phyloP scores from a whole-genome alignment of 2,797 vertebrate species.

The Bovichtus variegatus region DNA sequence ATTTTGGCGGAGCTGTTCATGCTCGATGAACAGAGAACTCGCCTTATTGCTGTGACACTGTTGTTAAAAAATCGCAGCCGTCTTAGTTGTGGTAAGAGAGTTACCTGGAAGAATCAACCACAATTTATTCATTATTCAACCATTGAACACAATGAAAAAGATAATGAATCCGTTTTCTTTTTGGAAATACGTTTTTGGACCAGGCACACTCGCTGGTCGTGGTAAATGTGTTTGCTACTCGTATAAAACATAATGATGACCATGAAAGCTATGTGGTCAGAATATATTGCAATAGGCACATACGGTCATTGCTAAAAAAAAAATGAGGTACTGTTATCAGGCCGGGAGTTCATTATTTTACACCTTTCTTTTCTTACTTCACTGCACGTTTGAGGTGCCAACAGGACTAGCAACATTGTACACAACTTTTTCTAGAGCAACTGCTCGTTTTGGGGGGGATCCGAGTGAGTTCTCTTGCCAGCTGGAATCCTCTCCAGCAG shows the following conservation, averaged over 20 bases:
- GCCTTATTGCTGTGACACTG: slow-evolving; percentile 20
- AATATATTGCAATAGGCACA: not conserved
- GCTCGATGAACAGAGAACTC: not conserved
- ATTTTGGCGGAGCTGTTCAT: not conserved
- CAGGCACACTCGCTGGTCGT: not conserved
- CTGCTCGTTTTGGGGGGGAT: slow-evolving; percentile 13
- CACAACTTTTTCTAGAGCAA: not conserved
- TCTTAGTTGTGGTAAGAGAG: slow-evolving; percentile 6
- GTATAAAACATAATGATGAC: not conserved
- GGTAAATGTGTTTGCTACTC: not conserved
- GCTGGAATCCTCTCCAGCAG: slow-evolving; percentile 49
- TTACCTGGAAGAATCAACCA: slow-evolving; percentile 24
- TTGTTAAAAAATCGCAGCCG: slow-evolving; percentile 19
- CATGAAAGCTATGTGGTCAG: not conserved
- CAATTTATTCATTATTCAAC: slow-evolving; percentile 39
- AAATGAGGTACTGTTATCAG: not conserved
- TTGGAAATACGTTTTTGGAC: not conserved
- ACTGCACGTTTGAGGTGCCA: slow-evolving; percentile 11
- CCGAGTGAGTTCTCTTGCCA: slow-evolving; percentile 36
- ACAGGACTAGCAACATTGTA: slow-evolving; percentile 5
- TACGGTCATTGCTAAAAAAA: not conserved
- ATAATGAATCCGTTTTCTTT: not conserved
- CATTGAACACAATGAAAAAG: not conserved
- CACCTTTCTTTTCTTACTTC: not conserved
- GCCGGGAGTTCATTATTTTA: not conserved